phyloP scores from a whole-genome alignment of 2,797 vertebrate genomes.

The Hipposideros larvatus region DNA sequence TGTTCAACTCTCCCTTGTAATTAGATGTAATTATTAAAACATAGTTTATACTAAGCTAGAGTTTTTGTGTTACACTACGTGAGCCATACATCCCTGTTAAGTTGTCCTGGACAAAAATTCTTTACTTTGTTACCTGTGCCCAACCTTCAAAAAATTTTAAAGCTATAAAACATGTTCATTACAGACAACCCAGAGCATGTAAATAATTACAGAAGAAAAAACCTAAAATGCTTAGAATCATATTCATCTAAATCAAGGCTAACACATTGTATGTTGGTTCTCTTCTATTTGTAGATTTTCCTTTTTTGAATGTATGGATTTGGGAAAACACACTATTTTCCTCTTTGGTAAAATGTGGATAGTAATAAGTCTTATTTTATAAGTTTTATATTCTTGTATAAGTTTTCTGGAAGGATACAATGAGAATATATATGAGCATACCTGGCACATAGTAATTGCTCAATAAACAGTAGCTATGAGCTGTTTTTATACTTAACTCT shows the following conservation, averaged over 20 bases:
- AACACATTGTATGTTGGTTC: background rate
- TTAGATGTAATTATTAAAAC: slow-evolving; percentile 61
- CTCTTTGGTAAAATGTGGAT: background rate
- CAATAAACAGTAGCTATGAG: background rate
- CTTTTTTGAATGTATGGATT: background rate
- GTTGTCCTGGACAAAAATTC: background rate
- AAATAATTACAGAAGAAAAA: slow-evolving; percentile 34
- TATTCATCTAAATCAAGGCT: background rate
- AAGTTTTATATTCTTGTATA: background rate
- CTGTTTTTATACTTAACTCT: background rate
- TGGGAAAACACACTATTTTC: background rate
- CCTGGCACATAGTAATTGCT: background rate
- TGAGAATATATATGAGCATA: background rate
- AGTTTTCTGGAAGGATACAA: background rate
- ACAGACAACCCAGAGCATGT: background rate
- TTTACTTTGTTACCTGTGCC: slow-evolving; percentile 13
- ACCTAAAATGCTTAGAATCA: background rate
- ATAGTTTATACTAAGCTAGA: background rate
- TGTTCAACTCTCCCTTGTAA: slow-evolving; percentile 47
- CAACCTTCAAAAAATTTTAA: background rate
- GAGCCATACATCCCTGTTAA: background rate
- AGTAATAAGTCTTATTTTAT: background rate
- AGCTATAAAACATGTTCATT: slow-evolving; percentile 10
- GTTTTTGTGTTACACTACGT: background rate
- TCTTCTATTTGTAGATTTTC: background rate